Evolutionary conservation across 2,888 invertebrate genomes (phyloP), one percentile per base, ranked within the genome.

Genomic region (Bugulina stolonifera): DNA sequence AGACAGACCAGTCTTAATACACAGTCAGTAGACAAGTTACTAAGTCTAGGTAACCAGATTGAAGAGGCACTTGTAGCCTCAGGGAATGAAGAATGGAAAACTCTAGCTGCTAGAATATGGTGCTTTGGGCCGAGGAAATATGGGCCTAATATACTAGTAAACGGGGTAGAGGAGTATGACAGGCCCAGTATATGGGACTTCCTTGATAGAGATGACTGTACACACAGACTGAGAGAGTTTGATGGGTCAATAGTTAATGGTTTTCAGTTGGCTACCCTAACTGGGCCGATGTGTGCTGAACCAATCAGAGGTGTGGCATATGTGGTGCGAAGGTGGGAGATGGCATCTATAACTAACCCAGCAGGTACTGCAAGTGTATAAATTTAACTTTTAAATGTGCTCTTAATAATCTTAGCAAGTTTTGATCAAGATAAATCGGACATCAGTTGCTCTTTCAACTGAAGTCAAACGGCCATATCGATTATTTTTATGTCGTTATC

Each of bases 271-370:
- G 92, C 93, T 3, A 89, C 93, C 34, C 85, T 91, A 72, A 90
- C 93, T 57, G 99, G 99, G 0, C 98, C 98, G 0, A 84, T 99
- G 64, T 99, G 98, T 85, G 95, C 96, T 79, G 99, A 99, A 81
- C 95, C 96, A 0, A 90, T 99, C 90, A 91, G 91, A 87, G 97
- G 97, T 0, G 94, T 97, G 0, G 81, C 80, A 73, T 95, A 97
- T 85, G 87, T 92, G 72, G 88, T 98, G 0, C 91, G 93, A 78
- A 91, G 92, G 77, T 97, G 94, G 92, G 87, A 86, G 0, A 82
- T 91, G 54, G 86, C 73, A 64, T 22, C n/a, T 29, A 35, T 34
- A 55, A 2, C 27, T 32, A 25, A 27, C 10, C 64, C 22, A 29
- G 10, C 27, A 64, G 64, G 64, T 64, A 32, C n/a, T n/a, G n/a